Evolutionary conservation across 2,113 vertebrate species (phyloP).

Genomic region (Peucedramus taeniatus): DNA sequence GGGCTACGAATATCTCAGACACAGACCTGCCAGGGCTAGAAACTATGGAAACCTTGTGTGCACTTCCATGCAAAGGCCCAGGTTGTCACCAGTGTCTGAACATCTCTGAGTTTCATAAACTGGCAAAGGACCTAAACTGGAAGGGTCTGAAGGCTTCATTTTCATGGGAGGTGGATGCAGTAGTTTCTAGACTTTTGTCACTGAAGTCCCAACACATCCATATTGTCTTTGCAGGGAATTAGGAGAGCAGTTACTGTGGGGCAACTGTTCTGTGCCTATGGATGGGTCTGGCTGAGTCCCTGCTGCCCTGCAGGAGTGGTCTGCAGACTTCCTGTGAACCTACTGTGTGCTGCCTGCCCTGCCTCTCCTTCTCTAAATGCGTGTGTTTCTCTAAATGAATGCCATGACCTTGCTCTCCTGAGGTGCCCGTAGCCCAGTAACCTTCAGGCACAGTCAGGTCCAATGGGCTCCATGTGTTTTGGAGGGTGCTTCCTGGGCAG

Average conservation of each 20-base stretch:
- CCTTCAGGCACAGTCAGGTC: background rate
- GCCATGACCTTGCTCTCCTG: background rate
- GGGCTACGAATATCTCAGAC: background rate
- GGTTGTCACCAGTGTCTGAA: background rate
- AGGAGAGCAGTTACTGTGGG: accelerated
- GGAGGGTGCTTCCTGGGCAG: background rate
- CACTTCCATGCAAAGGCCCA: background rate
- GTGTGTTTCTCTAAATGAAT: background rate
- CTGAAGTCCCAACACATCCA: accelerated
- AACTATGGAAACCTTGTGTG: background rate
- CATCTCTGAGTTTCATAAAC: background rate
- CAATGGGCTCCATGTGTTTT: background rate
- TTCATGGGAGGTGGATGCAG: background rate
- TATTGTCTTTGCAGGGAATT: background rate
- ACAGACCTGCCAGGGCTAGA: background rate
- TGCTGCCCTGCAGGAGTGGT: background rate
- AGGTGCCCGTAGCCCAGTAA: background rate
- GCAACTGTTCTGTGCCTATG: accelerated
- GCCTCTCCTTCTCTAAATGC: background rate
- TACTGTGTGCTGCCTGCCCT: background rate
- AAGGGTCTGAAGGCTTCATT: background rate
- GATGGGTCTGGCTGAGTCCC: background rate
- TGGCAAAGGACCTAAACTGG: background rate
- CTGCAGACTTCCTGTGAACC: background rate
- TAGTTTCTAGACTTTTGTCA: background rate